Base-by-base conservation (phyloP, 2,797 vertebrate genomes). In the Hoplostethus mediterraneus region DNA sequence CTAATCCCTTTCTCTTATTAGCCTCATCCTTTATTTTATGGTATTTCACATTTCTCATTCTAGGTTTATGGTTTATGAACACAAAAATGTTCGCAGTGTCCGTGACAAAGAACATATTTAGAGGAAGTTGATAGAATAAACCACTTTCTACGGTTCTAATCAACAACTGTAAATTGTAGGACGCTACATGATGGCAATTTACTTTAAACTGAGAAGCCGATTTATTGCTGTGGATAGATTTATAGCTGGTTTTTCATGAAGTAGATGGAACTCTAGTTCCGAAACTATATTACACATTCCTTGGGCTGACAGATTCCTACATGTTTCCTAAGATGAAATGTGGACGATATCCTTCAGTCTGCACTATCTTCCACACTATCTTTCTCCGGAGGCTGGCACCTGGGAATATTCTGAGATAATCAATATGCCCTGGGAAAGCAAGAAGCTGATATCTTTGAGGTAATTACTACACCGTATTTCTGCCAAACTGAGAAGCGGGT, bases 1-100 rank as follows among this genome's bases (percentile, higher is more conserved):
- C 58, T 84, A 87, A 85, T 79, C 44, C 68, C 51, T 71, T 65
- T n/a, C 14, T 66, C 5, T 82, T 63, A 73, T 83, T 84, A 69
- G 81, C 67, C 69, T 67, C 45, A 42, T 42, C 8, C 54, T 9
- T 67, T 60, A 51, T 25, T 67, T 67, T 56, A 48, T 56, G 11
- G 25, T 33, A 5, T 57, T 48, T 36, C 36, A 65, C n/a, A 10
- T 65, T 28, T 16, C 28, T 55, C n/a, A 4, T 48, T 56, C 10
- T 17, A 12, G 47, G 10, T 70, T 16, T 1, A 31, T 25, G 25
- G 51, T 53, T 61, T 25, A 62, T 31, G 16, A 62, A 16, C 44
- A 13, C 12, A 5, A n/a, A 14, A 28, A 9, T 13, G 12, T n/a
- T n/a, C 42, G 14, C 42, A 42, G 40, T 42, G n/a, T 16, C 11